These are phyloP conservation scores for Apeltes quadracus DNA, from an alignment of 2,113 vertebrate species.

Conservation along the genomic window DNA sequence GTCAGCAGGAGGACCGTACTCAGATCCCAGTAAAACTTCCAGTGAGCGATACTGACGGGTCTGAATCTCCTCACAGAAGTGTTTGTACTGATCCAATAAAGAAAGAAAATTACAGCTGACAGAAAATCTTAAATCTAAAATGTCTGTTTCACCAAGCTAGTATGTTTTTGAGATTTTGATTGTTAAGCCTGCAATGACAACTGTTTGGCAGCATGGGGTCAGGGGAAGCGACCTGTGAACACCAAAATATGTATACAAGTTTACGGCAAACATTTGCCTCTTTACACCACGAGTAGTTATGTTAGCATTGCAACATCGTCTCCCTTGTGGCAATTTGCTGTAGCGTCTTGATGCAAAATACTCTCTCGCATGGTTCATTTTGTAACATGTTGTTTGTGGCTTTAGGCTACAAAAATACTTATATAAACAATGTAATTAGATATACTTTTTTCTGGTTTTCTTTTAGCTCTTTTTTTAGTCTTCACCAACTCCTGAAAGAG, in stretches of 20 bases:
- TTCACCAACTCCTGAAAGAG: too few relatives aligned
- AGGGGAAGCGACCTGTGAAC: neutral
- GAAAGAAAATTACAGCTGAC: neutral
- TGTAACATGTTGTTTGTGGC: neutral
- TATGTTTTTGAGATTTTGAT: neutral
- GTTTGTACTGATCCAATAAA: slow-evolving; percentile 83
- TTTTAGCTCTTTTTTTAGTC: neutral
- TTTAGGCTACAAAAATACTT: neutral
- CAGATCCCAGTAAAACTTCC: slow-evolving; percentile 87
- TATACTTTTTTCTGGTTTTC: neutral
- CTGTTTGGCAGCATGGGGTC: neutral
- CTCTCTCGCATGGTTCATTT: neutral
- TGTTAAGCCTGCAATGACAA: neutral
- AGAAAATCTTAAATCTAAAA: neutral
- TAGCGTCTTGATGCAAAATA: neutral
- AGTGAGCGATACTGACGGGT: slow-evolving; percentile 88
- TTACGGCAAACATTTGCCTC: neutral
- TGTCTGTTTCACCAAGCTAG: neutral
- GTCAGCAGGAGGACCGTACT: slow-evolving; percentile 85
- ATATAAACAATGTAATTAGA: too few relatives aligned
- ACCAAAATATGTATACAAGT: neutral
- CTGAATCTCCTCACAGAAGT: slow-evolving; percentile 89
- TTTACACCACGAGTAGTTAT: neutral
- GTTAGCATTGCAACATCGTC: neutral
- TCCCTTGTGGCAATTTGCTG: neutral